phyloP scores from a whole-genome alignment of 2,113 vertebrate species.

The Poecile atricapillus region DNA sequence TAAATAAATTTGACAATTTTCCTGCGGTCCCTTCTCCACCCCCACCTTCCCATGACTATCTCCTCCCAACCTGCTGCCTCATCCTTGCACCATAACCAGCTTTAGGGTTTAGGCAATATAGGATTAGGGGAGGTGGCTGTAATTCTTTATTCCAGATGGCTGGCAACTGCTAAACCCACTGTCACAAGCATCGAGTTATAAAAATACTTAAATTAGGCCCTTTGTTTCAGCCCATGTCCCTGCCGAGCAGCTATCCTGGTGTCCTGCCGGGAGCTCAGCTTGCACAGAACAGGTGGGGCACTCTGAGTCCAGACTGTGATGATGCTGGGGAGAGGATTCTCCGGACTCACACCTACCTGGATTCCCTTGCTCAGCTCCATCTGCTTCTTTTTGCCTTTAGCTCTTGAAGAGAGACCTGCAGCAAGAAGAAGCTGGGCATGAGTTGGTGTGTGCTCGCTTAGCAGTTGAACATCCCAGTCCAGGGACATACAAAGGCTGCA shows the following conservation, averaged over 20 bases:
- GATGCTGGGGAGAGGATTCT: background rate
- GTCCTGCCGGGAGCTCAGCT: background rate
- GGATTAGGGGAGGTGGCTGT: slow-evolving; percentile 80
- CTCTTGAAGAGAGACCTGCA: background rate
- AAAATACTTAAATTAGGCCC: slow-evolving; percentile 74
- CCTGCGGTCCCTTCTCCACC: background rate
- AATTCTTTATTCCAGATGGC: slow-evolving; percentile 84
- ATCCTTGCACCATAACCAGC: slow-evolving; percentile 73
- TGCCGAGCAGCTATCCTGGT: background rate
- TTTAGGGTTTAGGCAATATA: slow-evolving; percentile 79
- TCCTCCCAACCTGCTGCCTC: slow-evolving; percentile 69
- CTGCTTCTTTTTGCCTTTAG: slow-evolving; percentile 13
- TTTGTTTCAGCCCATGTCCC: slow-evolving; percentile 40
- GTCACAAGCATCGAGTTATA: slow-evolving; percentile 67
- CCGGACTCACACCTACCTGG: background rate
- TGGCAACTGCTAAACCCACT: slow-evolving; percentile 72
- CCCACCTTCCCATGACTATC: background rate
- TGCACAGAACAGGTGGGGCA: background rate
- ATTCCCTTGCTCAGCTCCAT: slow-evolving; percentile 8
- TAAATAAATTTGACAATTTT: slow-evolving; percentile 21
- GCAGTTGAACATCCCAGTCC: background rate
- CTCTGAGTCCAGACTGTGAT: background rate
- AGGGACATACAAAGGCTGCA: background rate
- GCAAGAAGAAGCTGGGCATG: background rate
- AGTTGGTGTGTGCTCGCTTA: background rate